Evolutionary conservation across 2,113 vertebrate genomes (phyloP), one percentile per base, ranked within the genome.

Genomic region (Poecilia latipinna): DNA sequence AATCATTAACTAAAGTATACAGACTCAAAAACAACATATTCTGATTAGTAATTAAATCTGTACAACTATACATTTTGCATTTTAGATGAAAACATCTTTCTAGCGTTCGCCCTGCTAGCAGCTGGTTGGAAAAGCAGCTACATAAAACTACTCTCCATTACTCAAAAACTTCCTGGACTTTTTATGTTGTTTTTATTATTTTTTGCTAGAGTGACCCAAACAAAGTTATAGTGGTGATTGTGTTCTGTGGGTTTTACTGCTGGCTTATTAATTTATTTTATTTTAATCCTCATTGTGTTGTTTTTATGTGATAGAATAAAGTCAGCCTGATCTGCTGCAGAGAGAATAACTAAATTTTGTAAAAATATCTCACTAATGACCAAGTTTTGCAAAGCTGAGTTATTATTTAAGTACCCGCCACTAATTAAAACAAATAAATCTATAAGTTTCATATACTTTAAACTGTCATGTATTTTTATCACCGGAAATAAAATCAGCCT

Each of bases 391-490:
- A 48, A 19, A 48, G 4, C 17, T 48, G 17, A 48, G 44, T 19
- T 19, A 48, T 48, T 48, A 44, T 65, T 10, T 28, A 28, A 28
- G 28, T 28, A 28, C 28, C 28, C 28, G 1, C 1, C n/a, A 28
- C 51, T 22, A 54, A 54, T 35, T 26, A 6, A 42, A 42, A 39
- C 37, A 15, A 39, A 37, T 64, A 54, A 15, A 37, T 79, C 22
- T 4, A 22, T 33, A 12, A 17, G 35, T 70, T 61, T n/a, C 68
- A 61, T 44, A 35, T 65, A 35, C 37, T 72, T 60, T 42, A n/a
- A 75, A 62, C 32, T 64, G 22, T 72, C 44, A 68, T 51, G 68
- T 62, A 60, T 72, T 48, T 65, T 33, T 48, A 32, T 31, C 1
- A 51, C 61, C 7, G 3, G 44, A 37, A 62, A 79, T 60, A 54